Evolutionary conservation across 2,797 vertebrate species (phyloP).

Genomic region (Silurus lanzhouensis): DNA sequence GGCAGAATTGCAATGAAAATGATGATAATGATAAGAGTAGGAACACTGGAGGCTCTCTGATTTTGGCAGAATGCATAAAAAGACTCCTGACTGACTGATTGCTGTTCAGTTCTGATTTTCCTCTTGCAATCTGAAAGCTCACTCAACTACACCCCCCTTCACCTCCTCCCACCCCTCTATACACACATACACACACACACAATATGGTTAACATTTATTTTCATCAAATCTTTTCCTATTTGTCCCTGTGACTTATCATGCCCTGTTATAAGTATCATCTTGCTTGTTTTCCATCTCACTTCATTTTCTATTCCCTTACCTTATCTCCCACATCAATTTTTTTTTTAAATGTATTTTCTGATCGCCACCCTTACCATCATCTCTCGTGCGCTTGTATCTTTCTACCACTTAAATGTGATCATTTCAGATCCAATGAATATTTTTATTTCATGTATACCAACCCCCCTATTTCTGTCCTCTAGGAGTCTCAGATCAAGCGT

Average conservation of each 20-base stretch:
- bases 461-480: background rate
- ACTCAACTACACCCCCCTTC: conserved; percentile 6
- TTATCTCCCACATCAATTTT: background rate
- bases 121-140: conserved; percentile 30
- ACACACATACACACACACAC: background rate
- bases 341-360: conserved; percentile 37
- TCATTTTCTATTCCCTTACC: conserved; percentile 8
- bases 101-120: conserved; percentile 46
- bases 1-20: conserved; percentile 75
- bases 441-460: background rate
- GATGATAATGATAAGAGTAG: conserved; percentile 74
- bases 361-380: background rate
- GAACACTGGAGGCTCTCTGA: conserved; percentile 66
- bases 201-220: conserved; percentile 49
- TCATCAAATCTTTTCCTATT: conserved; percentile 46
- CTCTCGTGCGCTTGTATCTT: background rate
- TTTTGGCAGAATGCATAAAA: conserved; percentile 47
- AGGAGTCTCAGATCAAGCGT: conserved; percentile 84
- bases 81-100: conserved; percentile 43
- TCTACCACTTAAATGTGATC: background rate
- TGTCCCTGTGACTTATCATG: conserved; percentile 22
- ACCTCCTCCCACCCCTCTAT: background rate
- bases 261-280: background rate
- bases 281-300: background rate
- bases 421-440: background rate